Base-by-base conservation (phyloP, 2,797 vertebrate genomes). In the Pygocentrus nattereri region DNA sequence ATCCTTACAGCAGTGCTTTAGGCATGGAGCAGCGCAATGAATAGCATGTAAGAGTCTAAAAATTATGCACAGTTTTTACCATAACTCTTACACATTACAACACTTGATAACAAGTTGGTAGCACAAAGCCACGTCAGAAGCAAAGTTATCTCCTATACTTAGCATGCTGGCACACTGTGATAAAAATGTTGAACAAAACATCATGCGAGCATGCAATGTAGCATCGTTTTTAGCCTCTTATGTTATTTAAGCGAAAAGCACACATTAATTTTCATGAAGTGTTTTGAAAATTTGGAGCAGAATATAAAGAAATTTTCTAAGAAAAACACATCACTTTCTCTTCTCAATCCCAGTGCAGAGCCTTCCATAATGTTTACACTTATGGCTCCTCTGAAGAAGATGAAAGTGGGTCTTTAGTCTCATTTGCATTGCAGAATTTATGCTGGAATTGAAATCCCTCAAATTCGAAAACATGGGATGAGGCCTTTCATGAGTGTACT, bases 21-120 rank as follows among this genome's bases (percentile, higher is more conserved):
- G 87, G 87, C 69, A 71, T 58, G 8, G 85, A 61, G 82, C 88
- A 89, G 84, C 79, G 85, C 87, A 89, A 89, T 90, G 87, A 86
- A 86, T 16, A 23, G 0, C 16, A 80, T 61, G 64, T 16, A 72
- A 81, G 67, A 47, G 31, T 73, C 90, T 82, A 83, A 90, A 92
- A 91, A 92, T n/a, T 89, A 91, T 88, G 80, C 64, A 3, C 30
- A 34, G 13, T n/a, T 68, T 44, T 12, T 11, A 10, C 2, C 0
- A 67, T 1, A 10, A 50, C 49, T 31, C 47, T 54, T 49, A 7
- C 69, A 72, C 25, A 25, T 70, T 30, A 67, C 49, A 44, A 47
- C 74, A 52, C 81, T 69, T 12, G 15, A 50, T 18, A 31, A 30
- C 16, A 0, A 19, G 56, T 68, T 16, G 19, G 65, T 56, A 68